phyloP scores from a whole-genome alignment of 2,113 vertebrate species.

The Prochilodus magdalenae region DNA sequence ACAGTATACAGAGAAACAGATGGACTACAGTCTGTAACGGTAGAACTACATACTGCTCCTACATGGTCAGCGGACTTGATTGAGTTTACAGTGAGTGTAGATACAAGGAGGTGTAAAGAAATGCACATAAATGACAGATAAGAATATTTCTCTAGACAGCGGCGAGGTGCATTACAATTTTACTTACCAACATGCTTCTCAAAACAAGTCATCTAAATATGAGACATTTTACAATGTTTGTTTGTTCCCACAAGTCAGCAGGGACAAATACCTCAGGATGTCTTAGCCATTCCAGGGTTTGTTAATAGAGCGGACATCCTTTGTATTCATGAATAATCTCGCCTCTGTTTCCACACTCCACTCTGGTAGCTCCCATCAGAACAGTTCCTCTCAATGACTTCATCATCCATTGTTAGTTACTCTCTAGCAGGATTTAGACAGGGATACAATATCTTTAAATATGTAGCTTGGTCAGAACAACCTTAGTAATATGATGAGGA shows the following conservation, averaged over 20 bases:
- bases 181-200: no score
- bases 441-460: conserved; percentile 55
- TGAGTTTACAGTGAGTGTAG: no score
- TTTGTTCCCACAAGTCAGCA: conserved; percentile 59
- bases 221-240: no score
- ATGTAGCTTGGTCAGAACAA: conserved; percentile 58
- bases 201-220: no score
- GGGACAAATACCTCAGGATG: conserved; percentile 73
- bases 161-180: no score
- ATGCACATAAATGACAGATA: no score
- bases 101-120: no score
- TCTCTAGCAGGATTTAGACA: conserved; percentile 54
- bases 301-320: conserved; percentile 58
- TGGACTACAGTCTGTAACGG: no score
- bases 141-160: no score
- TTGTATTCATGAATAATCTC: conserved; percentile 51
- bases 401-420: conserved; percentile 52
- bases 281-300: conserved; percentile 62
- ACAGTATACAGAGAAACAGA: no score
- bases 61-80: no score
- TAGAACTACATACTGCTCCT: no score
- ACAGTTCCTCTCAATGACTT: conserved; percentile 44
- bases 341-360: conserved; percentile 53
- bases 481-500: conserved; percentile 53
- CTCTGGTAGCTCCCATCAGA: conserved; percentile 28